phyloP scores from a whole-genome alignment of 2,888 invertebrate genomes.

The Meghimatium bilineatum region DNA sequence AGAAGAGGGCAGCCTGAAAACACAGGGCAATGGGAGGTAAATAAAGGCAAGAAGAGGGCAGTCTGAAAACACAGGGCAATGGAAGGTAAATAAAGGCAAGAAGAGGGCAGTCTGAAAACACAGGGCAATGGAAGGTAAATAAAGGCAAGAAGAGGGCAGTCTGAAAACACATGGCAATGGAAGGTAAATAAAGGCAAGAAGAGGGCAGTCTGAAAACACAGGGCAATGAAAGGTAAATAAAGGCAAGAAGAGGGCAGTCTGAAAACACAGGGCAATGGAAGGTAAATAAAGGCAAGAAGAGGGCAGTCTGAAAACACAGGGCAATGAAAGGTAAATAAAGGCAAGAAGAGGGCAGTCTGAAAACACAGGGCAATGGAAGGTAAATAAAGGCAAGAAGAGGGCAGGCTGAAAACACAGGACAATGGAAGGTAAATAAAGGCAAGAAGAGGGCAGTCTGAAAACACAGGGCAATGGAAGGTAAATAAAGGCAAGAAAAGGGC shows the following conservation, averaged over 20 bases:
- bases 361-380: background rate
- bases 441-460: too few relatives aligned
- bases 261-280: too few relatives aligned
- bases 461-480: too few relatives aligned
- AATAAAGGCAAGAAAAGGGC: too few relatives aligned
- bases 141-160: background rate
- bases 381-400: background rate
- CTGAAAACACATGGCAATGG: background rate
- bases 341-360: background rate
- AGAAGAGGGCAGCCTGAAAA: too few relatives aligned
- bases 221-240: too few relatives aligned
- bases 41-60: background rate
- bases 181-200: background rate
- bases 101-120: background rate
- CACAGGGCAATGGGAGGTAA: background rate
- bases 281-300: too few relatives aligned
- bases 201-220: background rate
- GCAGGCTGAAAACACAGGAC: too few relatives aligned
- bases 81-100: too few relatives aligned
- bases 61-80: background rate
- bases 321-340: background rate
- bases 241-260: too few relatives aligned
- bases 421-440: too few relatives aligned
- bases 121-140: background rate
- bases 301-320: too few relatives aligned